Base-by-base conservation (phyloP, 2,797 vertebrate genomes). In the Petrocephalus sullivani region DNA sequence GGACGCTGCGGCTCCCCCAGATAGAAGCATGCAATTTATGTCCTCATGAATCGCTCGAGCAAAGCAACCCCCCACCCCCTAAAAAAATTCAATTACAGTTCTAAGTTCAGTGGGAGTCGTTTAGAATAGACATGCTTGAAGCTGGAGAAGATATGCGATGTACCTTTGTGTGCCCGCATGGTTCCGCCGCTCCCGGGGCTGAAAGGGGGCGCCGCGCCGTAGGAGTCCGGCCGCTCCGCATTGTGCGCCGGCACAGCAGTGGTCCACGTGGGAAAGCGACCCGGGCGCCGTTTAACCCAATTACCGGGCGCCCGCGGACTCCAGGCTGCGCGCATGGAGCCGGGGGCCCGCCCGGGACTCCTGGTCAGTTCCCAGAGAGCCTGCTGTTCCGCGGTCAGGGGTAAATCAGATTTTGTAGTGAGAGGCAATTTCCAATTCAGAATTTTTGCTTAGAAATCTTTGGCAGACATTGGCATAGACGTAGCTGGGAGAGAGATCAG, bases 221-320 rank as follows among this genome's bases (percentile, higher is more conserved):
- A 93, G 92, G 94, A 89, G 53, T 95, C 95, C 94, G 58, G 95
- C 95, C 96, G 95, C 94, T 93, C 92, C 90, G 94, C 93, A 95
- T 96, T 96, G 93, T 96, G 92, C 92, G 91, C 92, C 88, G 85
- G 90, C 95, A 60, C 95, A 96, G 95, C 95, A 95, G 95, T 95
- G 93, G 94, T 93, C 95, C 94, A 94, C 95, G 95, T 96, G 95
- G 94, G 95, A 96, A 96, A 91, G 92, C 93, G 71, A 92, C 85
- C 92, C 94, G 90, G 93, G 94, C 93, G 81, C 91, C 89, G 89
- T 91, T 92, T 95, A 95, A 96, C 94, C 94, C 94, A 96, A 95
- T 96, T 96, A 96, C 93, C 91, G 91, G 89, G 93, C 90, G 91
- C 87, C 93, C 87, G 89, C 61, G 94, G 94, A 94, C 94, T 95